A percentile compares a stretch with the other conserved stretches of the same genome.
These are phyloP conservation scores for Zaprionus camerounensis DNA, from an alignment of 1,140 invertebrate genomes.

Conservation along the genomic window DNA sequence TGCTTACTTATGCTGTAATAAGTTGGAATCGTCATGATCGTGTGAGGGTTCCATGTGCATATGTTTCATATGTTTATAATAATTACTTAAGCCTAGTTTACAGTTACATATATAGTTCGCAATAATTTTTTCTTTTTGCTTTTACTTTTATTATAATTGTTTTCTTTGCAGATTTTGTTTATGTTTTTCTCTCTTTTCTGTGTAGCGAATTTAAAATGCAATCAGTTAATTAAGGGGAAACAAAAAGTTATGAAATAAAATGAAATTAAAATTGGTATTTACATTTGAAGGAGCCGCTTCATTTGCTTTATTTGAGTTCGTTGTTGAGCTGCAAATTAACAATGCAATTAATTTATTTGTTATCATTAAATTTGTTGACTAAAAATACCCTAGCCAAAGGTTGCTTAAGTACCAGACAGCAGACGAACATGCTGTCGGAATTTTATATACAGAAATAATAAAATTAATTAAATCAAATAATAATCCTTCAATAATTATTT, in stretches of 20 bases:
- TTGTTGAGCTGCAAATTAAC: slow-evolving; percentile 43
- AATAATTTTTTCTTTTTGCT: slow-evolving; percentile 2
- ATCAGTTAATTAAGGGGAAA: slow-evolving; percentile 58
- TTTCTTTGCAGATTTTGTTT: slow-evolving; percentile 8
- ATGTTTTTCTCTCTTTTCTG: slow-evolving; percentile 10
- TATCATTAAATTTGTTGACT: slow-evolving; percentile 29
- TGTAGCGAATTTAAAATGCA: slow-evolving; percentile 29
- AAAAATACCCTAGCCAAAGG: not conserved
- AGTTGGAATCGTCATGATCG: slow-evolving; percentile 3
- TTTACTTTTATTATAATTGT: slow-evolving; percentile 11
- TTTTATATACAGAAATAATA: not conserved
- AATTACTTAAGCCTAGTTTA: slow-evolving; percentile 31
- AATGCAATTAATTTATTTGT: slow-evolving; percentile 44
- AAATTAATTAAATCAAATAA: not conserved
- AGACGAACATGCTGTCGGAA: not conserved
- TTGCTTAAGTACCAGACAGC: not conserved
- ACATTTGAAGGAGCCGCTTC: slow-evolving; percentile 16
- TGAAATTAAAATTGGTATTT: slow-evolving; percentile 31
- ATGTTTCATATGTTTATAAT: slow-evolving; percentile 12
- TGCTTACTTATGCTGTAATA: slow-evolving; percentile 14
- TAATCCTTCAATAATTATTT: not conserved
- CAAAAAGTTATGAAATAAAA: slow-evolving; percentile 44
- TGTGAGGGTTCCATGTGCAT: slow-evolving; percentile 5
- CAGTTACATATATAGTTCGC: slow-evolving; percentile 51
- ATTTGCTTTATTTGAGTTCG: slow-evolving; percentile 30